Base-by-base conservation (phyloP, 35 echinoderm and acorn worm species). In the Ophioderma brevispina region DNA sequence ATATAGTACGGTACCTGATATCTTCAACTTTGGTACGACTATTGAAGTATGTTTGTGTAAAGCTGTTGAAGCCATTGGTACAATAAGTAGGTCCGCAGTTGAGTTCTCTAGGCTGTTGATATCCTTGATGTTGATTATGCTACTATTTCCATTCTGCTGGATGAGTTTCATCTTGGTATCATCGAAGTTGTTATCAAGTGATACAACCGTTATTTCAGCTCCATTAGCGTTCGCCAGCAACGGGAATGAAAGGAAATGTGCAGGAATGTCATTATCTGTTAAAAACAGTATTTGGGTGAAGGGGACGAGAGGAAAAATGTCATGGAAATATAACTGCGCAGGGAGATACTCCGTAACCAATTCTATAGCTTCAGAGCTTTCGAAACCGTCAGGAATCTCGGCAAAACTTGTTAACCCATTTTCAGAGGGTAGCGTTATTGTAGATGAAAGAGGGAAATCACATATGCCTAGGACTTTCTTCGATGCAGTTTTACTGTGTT, bases 291-390 rank as follows among this genome's bases (percentile, higher is more conserved):
- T 15, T 10, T 46, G 18, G 25, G 52, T 55, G 13, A 32, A 15
- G 18, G 81, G 18, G 50, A 40, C 33, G 31, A 83, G 14, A 33
- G 38, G 81, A 31, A 83, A 11, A 46, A 32, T 32, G 31, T 83
- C 39, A 4, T 83, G n/a, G 40, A 83, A 83, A 10, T 46, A 83
- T 39, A 83, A 13, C 8, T 39, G 39, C 6, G 37, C 14, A 4
- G 81, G 81, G 1, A 83, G 40, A 32, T 42, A 83, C 30, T 83
- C 81, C 13, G 21, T 83, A 31, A 83, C 42, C 25, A 83, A 11
- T 33, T 46, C 50, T 37, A 83, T 76, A 14, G 76, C 40, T 88
- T 79, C 32, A 13, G 32, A 31, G 8, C 14, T 38, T 0, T n/a
- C 32, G 36, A 42, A 5, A 50, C 15, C n/a, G 5, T 31, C 33